These are phyloP conservation scores for Sminthurinus signatus DNA, from an alignment of 1,140 invertebrate genomes.

Conservation along the genomic window DNA sequence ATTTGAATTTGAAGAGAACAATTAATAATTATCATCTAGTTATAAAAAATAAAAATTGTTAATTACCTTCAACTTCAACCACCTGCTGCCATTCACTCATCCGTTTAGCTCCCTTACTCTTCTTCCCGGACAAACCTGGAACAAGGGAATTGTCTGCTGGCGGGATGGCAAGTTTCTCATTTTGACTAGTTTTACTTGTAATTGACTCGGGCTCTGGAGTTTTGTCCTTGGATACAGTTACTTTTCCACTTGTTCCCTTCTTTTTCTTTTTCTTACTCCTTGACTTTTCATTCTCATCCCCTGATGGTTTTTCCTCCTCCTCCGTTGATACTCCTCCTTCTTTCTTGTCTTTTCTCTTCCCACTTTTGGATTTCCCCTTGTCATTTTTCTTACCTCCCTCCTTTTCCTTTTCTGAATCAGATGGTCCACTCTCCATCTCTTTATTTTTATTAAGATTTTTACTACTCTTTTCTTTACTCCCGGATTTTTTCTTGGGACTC, in stretches of 20 bases:
- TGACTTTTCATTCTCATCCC: neutral
- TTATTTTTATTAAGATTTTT: neutral
- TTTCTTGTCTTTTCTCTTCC: neutral
- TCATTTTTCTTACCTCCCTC: neutral
- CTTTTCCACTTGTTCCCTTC: too few species aligned
- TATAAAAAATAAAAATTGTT: too few species aligned
- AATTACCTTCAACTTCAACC: neutral
- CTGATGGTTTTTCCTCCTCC: too few species aligned
- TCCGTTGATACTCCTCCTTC: too few species aligned
- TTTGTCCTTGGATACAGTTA: too few species aligned
- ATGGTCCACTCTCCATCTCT: neutral
- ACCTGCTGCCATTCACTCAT: conserved; percentile 1
- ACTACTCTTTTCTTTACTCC: neutral
- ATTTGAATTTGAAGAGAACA: too few species aligned
- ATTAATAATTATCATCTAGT: too few species aligned
- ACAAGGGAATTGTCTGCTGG: too few species aligned
- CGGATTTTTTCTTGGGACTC: neutral
- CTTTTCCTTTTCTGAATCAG: neutral
- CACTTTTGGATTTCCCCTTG: neutral
- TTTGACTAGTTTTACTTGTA: too few species aligned
- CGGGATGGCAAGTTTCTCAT: too few species aligned
- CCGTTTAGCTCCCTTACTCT: neutral
- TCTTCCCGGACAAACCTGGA: neutral
- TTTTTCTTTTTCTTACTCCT: neutral
- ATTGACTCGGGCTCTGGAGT: too few species aligned